phyloP scores from a whole-genome alignment of 2,113 vertebrate species.

The Brachyistius frenatus region DNA sequence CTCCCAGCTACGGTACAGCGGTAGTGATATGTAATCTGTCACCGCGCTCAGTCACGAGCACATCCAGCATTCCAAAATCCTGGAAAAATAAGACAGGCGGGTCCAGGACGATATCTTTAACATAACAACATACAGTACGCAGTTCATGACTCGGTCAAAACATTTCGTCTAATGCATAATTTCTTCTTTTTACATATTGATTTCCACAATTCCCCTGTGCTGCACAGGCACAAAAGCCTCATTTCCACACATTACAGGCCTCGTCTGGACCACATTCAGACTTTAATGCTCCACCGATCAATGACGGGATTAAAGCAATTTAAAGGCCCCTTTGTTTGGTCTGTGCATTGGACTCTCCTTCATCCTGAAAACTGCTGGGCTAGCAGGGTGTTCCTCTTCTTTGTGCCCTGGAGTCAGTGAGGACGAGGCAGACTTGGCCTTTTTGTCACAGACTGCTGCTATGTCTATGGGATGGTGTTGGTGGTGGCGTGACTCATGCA shows the following conservation, averaged over 20 bases:
- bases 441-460: slow-evolving; percentile 29
- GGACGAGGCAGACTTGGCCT: slow-evolving; percentile 15
- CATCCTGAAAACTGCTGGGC: slow-evolving; percentile 34
- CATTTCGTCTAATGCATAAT: not conserved
- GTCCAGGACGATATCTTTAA: not conserved
- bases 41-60: not conserved
- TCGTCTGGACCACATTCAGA: slow-evolving; percentile 42
- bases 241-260: slow-evolving; percentile 39
- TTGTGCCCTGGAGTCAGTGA: slow-evolving; percentile 28
- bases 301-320: slow-evolving; percentile 69
- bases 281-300: slow-evolving; percentile 72
- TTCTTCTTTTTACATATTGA: slow-evolving; percentile 30
- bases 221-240: slow-evolving; percentile 34
- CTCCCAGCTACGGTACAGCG: slow-evolving; percentile 30
- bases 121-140: not conserved
- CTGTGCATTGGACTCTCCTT: slow-evolving; percentile 56
- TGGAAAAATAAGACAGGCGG: not conserved
- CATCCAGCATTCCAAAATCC: not conserved
- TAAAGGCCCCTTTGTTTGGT: slow-evolving; percentile 61
- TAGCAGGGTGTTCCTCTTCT: slow-evolving; percentile 27
- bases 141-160: not conserved
- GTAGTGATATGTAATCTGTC: not conserved
- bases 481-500: slow-evolving; percentile 60
- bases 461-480: slow-evolving; percentile 2
- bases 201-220: slow-evolving; percentile 31